Evolutionary conservation across 2,797 vertebrate genomes (phyloP).

Genomic region (Labroides dimidiatus): DNA sequence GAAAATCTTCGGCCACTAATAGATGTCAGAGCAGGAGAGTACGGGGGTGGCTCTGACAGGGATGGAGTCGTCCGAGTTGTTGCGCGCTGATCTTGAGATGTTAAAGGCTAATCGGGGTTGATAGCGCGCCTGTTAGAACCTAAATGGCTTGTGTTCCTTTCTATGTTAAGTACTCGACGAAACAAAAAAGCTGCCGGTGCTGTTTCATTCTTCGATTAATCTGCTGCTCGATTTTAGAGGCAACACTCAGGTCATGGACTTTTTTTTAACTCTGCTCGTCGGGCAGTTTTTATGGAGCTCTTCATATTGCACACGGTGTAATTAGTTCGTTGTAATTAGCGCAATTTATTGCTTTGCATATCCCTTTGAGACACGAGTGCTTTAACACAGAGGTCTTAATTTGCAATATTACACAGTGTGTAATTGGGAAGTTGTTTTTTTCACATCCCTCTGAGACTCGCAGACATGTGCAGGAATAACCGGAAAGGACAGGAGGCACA

Average conservation of each 20-base stretch:
- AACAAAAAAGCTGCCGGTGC: constrained; percentile 22
- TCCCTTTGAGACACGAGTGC: constrained; percentile 65
- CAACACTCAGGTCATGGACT: constrained; percentile 60
- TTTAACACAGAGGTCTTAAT: constrained; percentile 76
- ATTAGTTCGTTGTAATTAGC: constrained; percentile 81
- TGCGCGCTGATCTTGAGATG: constrained; percentile 49
- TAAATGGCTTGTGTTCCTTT: constrained; percentile 34
- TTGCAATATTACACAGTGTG: constrained; percentile 73
- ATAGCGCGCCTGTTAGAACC: constrained; percentile 58
- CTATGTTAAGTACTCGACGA: constrained; percentile 30
- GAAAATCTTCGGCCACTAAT: constrained; percentile 57
- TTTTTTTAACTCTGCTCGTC: constrained; percentile 72
- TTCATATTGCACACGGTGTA: constrained; percentile 71
- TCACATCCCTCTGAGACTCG: constrained; percentile 46
- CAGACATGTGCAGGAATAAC: constrained; percentile 46
- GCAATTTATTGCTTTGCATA: constrained; percentile 78
- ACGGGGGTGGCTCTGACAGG: constrained; percentile 21
- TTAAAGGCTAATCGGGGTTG: constrained; percentile 61
- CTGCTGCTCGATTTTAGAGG: constrained; percentile 21
- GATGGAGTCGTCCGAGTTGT: constrained; percentile 36
- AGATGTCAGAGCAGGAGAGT: constrained; percentile 49
- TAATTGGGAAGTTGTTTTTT: constrained; percentile 77
- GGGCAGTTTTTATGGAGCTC: constrained; percentile 65
- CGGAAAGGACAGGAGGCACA: constrained; percentile 38
- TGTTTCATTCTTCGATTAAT: constrained; percentile 34